These are phyloP conservation scores for Momotus momota DNA, from an alignment of 2,797 vertebrate genomes.

Conservation along the genomic window DNA sequence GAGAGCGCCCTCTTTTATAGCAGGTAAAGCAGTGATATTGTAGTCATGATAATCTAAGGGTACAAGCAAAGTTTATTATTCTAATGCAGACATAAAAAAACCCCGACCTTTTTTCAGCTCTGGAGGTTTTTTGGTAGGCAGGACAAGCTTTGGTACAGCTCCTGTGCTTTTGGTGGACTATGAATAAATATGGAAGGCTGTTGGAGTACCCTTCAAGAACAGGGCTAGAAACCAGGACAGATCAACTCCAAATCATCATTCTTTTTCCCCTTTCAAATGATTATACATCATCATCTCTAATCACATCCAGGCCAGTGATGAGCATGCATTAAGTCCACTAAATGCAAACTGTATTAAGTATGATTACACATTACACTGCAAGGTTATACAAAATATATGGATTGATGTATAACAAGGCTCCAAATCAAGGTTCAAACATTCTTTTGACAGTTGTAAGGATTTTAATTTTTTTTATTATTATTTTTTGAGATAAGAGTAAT, in stretches of 20 bases:
- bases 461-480: neutral
- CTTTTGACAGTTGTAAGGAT: neutral
- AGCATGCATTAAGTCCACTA: conserved; percentile 1
- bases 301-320: neutral
- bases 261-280: neutral
- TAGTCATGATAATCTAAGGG: neutral
- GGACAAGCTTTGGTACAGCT: accelerated
- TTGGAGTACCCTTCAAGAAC: neutral
- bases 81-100: too few relatives aligned
- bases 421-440: neutral
- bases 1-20: neutral
- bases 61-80: neutral
- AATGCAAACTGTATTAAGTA: neutral
- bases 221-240: neutral
- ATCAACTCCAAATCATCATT: neutral
- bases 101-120: accelerated
- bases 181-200: accelerated
- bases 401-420: neutral
- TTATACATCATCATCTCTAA: neutral
- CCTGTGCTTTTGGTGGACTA: neutral
- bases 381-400: neutral
- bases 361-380: neutral
- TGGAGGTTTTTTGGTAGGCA: neutral
- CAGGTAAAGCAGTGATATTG: neutral
- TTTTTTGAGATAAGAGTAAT: neutral